Conservation (phyloP, 2,888 invertebrate species). For the Mechanitis messenoides region DNA sequence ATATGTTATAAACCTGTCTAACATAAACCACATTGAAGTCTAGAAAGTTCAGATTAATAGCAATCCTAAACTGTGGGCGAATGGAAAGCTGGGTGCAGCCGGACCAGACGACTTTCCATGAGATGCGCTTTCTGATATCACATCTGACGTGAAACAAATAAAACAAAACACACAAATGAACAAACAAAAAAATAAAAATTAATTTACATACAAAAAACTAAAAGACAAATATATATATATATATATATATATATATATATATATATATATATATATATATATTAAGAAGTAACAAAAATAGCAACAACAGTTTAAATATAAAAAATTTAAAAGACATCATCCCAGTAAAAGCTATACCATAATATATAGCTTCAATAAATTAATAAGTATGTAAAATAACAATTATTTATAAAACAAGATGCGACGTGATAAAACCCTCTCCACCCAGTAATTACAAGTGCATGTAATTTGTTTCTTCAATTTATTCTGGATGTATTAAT, state of each 20-base stretch:
- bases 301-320: too few relatives aligned
- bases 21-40: slow-evolving; percentile 18
- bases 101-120: slow-evolving; percentile 62
- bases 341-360: too few relatives aligned
- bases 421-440: slow-evolving; percentile 3
- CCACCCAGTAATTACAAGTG: slow-evolving; percentile 19
- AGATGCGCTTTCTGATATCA: slow-evolving; percentile 67
- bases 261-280: too few relatives aligned
- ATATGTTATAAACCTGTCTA: neutral
- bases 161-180: neutral
- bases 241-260: too few relatives aligned
- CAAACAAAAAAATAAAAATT: too few relatives aligned
- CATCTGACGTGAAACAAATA: neutral
- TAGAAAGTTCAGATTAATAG: slow-evolving; percentile 63
- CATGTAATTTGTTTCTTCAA: slow-evolving; percentile 19
- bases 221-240: too few relatives aligned
- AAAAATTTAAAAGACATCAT: too few relatives aligned
- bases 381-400: too few relatives aligned
- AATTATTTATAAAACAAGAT: too few relatives aligned
- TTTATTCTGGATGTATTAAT: neutral
- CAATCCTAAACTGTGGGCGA: slow-evolving; percentile 41
- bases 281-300: too few relatives aligned
- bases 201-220: too few relatives aligned
- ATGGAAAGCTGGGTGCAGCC: slow-evolving; percentile 69
- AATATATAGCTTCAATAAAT: too few relatives aligned